phyloP scores from a whole-genome alignment of 2,113 vertebrate species.

The Salvelinus fontinalis region DNA sequence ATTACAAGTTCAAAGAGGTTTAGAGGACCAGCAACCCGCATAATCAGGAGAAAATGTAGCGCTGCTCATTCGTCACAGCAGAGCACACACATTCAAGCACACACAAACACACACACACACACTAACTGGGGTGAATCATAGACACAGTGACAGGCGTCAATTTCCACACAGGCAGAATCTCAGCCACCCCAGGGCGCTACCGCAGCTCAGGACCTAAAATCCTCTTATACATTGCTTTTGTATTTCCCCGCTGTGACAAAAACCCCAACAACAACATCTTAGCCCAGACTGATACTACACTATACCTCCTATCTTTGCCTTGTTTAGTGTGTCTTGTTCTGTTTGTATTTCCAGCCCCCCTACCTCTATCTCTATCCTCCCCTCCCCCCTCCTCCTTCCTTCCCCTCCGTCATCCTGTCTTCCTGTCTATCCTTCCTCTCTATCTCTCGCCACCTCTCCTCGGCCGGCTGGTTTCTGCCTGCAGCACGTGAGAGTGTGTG shows the following conservation, averaged over 20 bases:
- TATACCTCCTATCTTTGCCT: conserved; percentile 24
- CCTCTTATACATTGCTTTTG: conserved; percentile 62
- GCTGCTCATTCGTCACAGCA: conserved; percentile 95
- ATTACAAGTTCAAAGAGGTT: conserved; percentile 99
- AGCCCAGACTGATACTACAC: not conserved
- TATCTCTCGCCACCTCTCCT: not conserved
- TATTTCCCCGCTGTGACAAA: too few relatives aligned
- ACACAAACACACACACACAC: conserved; percentile 2
- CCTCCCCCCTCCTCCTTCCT: too few relatives aligned
- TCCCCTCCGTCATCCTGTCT: conserved; percentile 11
- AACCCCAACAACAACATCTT: not conserved
- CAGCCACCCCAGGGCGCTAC: conserved; percentile 79
- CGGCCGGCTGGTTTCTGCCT: conserved; percentile 20
- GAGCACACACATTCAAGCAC: conserved; percentile 75
- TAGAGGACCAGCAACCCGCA: conserved; percentile 95
- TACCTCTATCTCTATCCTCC: too few relatives aligned
- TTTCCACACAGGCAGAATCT: conserved; percentile 89
- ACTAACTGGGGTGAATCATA: too few relatives aligned
- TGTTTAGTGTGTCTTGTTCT: conserved; percentile 55
- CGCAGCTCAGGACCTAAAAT: conserved; percentile 71
- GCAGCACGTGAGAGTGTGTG: conserved; percentile 64
- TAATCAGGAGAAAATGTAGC: conserved; percentile 98
- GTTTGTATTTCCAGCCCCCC: conserved; percentile 53
- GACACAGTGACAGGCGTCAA: conserved; percentile 83
- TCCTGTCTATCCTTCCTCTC: conserved; percentile 37